Evolutionary conservation across 2,113 vertebrate species (phyloP), one percentile per base, ranked within the genome.

Genomic region (Colistium nudipinnis): DNA sequence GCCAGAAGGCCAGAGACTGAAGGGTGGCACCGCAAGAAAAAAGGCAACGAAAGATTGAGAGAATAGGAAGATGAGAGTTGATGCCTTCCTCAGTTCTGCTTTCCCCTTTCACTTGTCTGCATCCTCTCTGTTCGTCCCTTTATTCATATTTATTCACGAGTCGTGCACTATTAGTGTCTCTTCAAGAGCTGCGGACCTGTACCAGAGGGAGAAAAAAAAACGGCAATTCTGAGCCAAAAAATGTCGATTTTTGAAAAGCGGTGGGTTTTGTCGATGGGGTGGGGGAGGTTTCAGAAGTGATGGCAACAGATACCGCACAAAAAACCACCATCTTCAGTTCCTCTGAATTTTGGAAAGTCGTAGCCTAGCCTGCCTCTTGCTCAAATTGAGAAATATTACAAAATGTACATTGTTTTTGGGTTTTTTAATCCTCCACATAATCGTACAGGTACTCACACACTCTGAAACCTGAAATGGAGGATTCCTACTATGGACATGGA

Each of bases 91-190:
- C 10, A 5, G 0, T 33, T 57, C 13, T 12, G 52, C n/a, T 52
- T 24, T 44, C 43, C 39, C 24, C 27, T 25, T 38, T 48, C 31
- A 43, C 28, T 28, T 55, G 24, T 43, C 52, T 14, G 51, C 31
- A 47, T 41, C 41, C 30, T 19, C 30, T 55, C 27, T 16, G 13
- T 64, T 27, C 55, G 63, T 56, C 17, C 11, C 19, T 55, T 22
- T 39, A 47, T 53, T 22, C 45, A 47, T 53, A 74, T 77, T 14
- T 52, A 63, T 31, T 73, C 43, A 45, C 20, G 5, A 38, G 10
- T 57, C 53, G 60, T 31, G 7, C 45, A 59, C 36, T 39, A 52
- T 69, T 56, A 56, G 62, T 72, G 49, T 10, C n/a, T 62, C 48
- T 22, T n/a, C 1, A 16, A 45, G 24, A 69, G 30, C 67, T 33